Percentiles rank a stretch among this genome's conserved stretches.
Conservation (phyloP, 2,113 vertebrate species). For the Mugil cephalus region DNA sequence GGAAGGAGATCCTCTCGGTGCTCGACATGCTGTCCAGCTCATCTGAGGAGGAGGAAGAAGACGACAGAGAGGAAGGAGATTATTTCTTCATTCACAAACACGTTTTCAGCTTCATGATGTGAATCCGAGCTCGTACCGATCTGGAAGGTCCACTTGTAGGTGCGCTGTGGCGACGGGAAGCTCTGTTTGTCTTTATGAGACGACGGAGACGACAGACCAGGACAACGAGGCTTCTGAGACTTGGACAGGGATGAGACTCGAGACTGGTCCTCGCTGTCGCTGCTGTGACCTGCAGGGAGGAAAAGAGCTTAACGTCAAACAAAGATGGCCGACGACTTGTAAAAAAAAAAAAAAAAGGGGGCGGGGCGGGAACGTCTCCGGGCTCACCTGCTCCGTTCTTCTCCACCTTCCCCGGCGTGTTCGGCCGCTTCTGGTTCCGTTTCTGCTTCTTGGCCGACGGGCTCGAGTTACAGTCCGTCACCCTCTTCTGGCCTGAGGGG, state of each 20-base stretch:
- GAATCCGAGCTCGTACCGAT: too few relatives aligned
- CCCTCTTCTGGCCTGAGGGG: slow-evolving; percentile 91
- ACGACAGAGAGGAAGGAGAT: too few relatives aligned
- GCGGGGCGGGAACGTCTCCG: too few relatives aligned
- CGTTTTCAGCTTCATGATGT: too few relatives aligned
- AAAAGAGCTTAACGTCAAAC: too few relatives aligned
- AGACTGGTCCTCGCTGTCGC: slow-evolving; percentile 92
- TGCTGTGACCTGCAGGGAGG: slow-evolving; percentile 91
- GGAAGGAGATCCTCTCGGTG: slow-evolving; percentile 94
- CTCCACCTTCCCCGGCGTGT: slow-evolving; percentile 87
- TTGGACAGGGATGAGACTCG: slow-evolving; percentile 81
- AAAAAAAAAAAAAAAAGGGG: too few relatives aligned
- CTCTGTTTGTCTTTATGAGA: slow-evolving; percentile 90
- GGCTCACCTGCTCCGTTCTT: slow-evolving; percentile 94
- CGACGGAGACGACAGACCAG: slow-evolving; percentile 86
- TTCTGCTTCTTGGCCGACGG: slow-evolving; percentile 94
- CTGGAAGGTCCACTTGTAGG: slow-evolving; percentile 97
- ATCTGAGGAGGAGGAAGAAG: slow-evolving; percentile 78
- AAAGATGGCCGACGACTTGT: too few relatives aligned
- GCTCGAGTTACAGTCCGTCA: slow-evolving; percentile 86
- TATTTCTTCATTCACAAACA: too few relatives aligned
- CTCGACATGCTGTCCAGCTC: slow-evolving; percentile 95
- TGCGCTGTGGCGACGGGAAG: slow-evolving; percentile 89
- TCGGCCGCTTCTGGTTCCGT: slow-evolving; percentile 92
- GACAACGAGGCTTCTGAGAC: slow-evolving; percentile 86